These are phyloP conservation scores for Drosophila dunni DNA, from an alignment of 1,140 invertebrate species.

Conservation along the genomic window DNA sequence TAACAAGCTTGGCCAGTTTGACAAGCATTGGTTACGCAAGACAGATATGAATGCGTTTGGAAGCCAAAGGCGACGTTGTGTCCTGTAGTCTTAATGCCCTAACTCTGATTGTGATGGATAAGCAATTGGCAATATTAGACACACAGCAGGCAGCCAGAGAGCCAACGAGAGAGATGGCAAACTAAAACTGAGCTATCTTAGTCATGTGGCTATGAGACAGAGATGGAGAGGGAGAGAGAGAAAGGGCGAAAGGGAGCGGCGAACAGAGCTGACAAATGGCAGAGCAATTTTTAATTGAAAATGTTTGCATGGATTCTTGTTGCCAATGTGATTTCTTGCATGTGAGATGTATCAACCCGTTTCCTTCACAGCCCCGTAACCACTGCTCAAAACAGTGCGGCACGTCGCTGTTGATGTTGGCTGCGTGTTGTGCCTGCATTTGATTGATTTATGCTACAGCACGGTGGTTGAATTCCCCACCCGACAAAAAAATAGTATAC, in stretches of 20 bases:
- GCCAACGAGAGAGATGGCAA: slow-evolving; percentile 1
- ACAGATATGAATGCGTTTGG: slow-evolving; percentile 61
- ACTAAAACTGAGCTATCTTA: background rate
- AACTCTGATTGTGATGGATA: slow-evolving; percentile 80
- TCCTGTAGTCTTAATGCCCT: slow-evolving; percentile 52
- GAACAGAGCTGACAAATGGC: slow-evolving; percentile 69
- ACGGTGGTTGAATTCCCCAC: slow-evolving; percentile 19
- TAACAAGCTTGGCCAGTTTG: slow-evolving; percentile 37
- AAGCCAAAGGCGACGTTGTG: slow-evolving; percentile 57
- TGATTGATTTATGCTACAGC: slow-evolving; percentile 74
- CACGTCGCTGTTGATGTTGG: slow-evolving; percentile 38
- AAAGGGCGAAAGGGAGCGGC: slow-evolving; percentile 6
- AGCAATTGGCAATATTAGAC: slow-evolving; percentile 65
- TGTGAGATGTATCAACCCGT: slow-evolving; percentile 7
- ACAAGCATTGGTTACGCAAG: slow-evolving; percentile 33
- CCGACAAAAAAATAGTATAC: slow-evolving; percentile 12
- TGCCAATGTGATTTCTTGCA: slow-evolving; percentile 64
- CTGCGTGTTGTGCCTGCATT: slow-evolving; percentile 74
- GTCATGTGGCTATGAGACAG: background rate
- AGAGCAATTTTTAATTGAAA: slow-evolving; percentile 79
- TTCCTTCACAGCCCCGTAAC: too few species aligned
- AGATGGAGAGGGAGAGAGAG: background rate
- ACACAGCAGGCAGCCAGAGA: slow-evolving; percentile 4
- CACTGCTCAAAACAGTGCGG: background rate
- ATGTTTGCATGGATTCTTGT: slow-evolving; percentile 78